Evolutionary conservation across 2,888 invertebrate species (phyloP).

Genomic region (Hipparchia semele): DNA sequence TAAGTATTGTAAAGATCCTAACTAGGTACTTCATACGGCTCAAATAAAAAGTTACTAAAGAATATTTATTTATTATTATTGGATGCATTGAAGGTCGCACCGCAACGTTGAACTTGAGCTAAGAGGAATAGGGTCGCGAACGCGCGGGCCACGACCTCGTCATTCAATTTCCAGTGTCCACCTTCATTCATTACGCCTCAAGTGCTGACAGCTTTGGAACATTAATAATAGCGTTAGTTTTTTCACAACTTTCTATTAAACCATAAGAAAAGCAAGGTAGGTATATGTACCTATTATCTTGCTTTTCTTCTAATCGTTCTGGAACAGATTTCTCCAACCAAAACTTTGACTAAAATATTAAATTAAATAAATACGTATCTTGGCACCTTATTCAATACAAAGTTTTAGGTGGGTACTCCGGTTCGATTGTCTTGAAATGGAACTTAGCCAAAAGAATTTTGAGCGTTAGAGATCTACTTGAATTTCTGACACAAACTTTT

Average conservation of each 20-base stretch:
- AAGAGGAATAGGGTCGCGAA: slow-evolving; percentile 58
- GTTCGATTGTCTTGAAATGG: neutral
- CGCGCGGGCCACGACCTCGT: slow-evolving; percentile 61
- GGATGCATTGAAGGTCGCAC: slow-evolving; percentile 26
- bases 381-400: neutral
- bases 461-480: neutral
- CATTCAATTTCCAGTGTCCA: slow-evolving; percentile 48
- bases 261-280: no score
- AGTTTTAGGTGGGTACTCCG: neutral
- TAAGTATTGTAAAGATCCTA: no score
- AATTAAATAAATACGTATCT: no score
- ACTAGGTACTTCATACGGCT: neutral
- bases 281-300: neutral
- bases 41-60: neutral
- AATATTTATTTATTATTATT: neutral
- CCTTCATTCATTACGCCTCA: slow-evolving; percentile 43
- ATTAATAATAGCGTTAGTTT: slow-evolving; percentile 2
- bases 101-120: slow-evolving; percentile 58
- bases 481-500: neutral
- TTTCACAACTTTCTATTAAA: slow-evolving; percentile 1
- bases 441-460: neutral
- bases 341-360: neutral
- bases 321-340: neutral
- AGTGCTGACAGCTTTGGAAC: slow-evolving; percentile 25
- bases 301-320: slow-evolving; percentile 8